Evolutionary conservation across 1,140 invertebrate species (phyloP), one percentile per base, ranked within the genome.

Genomic region (Stenopsyche tienmushanensis): DNA sequence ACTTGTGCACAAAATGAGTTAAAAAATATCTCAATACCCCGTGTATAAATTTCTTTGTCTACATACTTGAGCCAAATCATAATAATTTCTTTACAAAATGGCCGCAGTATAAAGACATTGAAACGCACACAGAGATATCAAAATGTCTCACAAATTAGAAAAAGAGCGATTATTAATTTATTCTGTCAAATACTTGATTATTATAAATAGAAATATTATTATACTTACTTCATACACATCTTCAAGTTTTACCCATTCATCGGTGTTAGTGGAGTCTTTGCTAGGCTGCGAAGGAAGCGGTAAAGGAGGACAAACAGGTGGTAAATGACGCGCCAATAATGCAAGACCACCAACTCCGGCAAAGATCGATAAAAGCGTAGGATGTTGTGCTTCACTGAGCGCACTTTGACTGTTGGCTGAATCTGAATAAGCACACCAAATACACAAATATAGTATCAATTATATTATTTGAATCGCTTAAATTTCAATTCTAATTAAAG

Each of bases 261-360:
- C 64, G 74, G 72, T 71, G 75, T 68, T 71, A 74, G 54, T 72
- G 76, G 75, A 53, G 74, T 73, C 44, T 72, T 72, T 18, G 74
- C 44, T 75, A 74, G 53, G 76, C 74, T 23, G 75, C 70, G 18
- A 77, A 24, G 80, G 77, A 15, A 82, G 78, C 24, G 83, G 83
- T 7, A 88, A 84, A 70, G 93, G 90, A n/a, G 91, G 88, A 80
- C 93, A 93, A 10, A 94, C 83, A 0, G 93, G 83, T 0, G 93
- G 93, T 71, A 96, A 80, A 72, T 94, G 90, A 70, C 91, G 88
- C 0, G 94, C 93, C 15, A 96, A 77, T 20, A 96, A 80, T 3
- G 91, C 92, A 45, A 96, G 80, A n/a, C 94, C 93, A 24, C 93
- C 93, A 47, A 89, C 86, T 44, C 85, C 85, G 39, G 91, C 92